A percentile compares a stretch with the other conserved stretches of the same genome.
phyloP scores from a whole-genome alignment of 1,140 invertebrate genomes.

The Triops cancriformis region DNA sequence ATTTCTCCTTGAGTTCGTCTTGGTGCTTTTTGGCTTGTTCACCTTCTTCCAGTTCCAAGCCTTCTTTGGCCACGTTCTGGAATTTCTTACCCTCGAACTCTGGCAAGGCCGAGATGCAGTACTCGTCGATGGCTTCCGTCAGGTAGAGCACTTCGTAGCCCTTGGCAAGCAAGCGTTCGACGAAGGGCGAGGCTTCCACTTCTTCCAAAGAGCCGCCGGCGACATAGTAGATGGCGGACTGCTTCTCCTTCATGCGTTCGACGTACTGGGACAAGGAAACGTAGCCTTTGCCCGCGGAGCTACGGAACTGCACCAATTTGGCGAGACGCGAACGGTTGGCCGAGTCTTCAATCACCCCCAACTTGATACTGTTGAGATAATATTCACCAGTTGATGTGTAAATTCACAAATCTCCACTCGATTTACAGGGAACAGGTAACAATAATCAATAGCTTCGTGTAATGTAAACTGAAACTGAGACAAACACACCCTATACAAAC shows the following conservation, averaged over 20 bases:
- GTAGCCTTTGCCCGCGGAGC: slow-evolving; percentile 60
- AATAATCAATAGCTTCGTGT: no score
- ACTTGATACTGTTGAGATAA: slow-evolving; percentile 61
- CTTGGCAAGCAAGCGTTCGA: slow-evolving; percentile 83
- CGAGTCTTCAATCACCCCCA: slow-evolving; percentile 96
- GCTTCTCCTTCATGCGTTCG: slow-evolving; percentile 92
- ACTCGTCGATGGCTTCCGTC: slow-evolving; percentile 96
- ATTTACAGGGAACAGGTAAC: no score
- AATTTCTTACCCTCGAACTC: slow-evolving; percentile 99
- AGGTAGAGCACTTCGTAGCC: slow-evolving; percentile 95
- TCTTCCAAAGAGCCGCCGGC: slow-evolving; percentile 82
- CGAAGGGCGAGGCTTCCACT: slow-evolving; percentile 87
- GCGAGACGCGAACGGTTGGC: slow-evolving; percentile 89
- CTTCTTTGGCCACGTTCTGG: slow-evolving; percentile 99
- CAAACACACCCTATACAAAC: no score
- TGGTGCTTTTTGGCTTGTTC: slow-evolving; percentile 72
- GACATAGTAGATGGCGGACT: slow-evolving; percentile 93
- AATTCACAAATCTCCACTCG: no score
- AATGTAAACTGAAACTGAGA: no score
- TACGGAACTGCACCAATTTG: slow-evolving; percentile 85
- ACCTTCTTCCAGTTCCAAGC: slow-evolving; percentile 74
- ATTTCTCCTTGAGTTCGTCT: slow-evolving; percentile 69
- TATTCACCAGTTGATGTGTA: no score
- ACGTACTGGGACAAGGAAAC: slow-evolving; percentile 85
- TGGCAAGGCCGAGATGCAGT: slow-evolving; percentile 91